Evolutionary conservation across 1,140 invertebrate species (phyloP), one percentile per base, ranked within the genome.

Genomic region (Drosophila kurseongensis): DNA sequence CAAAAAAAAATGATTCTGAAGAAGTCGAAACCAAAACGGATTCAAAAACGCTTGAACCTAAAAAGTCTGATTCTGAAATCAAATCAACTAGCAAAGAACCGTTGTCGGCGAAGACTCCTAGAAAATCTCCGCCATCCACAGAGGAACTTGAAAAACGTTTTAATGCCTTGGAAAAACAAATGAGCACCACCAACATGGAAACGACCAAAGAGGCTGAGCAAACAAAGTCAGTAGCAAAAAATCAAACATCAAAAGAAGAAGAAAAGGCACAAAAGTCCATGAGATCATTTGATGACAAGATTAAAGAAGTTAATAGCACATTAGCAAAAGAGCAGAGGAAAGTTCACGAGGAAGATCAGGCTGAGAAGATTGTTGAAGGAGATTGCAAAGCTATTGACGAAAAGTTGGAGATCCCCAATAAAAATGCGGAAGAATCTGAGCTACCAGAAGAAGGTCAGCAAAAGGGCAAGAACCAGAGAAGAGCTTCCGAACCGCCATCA

Each of bases 91-190:
- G 18, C 6, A 58, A 45, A 9, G 23, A 41, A 12, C 0, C 10
- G 1, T 62, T 71, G 35, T 13, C 48, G 0, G 38, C 13, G 10
- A 40, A 55, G 4, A 32, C 55, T 1, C 58, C 72, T 18, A 68
- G 63, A 2, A 92, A 81, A 36, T 42, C 75, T 0, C 90, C 91
- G 3, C 91, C 91, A 0, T 88, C 88, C 4, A 92, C 91, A 0
- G 91, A 91, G 27, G 91, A 92, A 54, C 55, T 92, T 1, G 91
- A 92, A 32, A 91, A 88, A 42, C 84, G 91, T 2, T 92, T 91
- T 45, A 71, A 89, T 47, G 91, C 90, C 13, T 42, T 92, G 27
- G 91, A 91, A 58, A 90, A 80, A 13, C 83, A 91, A 36, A 59
- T 75, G 8, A 91, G 86, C 27, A 77, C 55, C 32, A 63, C 71